phyloP scores from a whole-genome alignment of 2,888 invertebrate genomes.

The Atethmia centrago region DNA sequence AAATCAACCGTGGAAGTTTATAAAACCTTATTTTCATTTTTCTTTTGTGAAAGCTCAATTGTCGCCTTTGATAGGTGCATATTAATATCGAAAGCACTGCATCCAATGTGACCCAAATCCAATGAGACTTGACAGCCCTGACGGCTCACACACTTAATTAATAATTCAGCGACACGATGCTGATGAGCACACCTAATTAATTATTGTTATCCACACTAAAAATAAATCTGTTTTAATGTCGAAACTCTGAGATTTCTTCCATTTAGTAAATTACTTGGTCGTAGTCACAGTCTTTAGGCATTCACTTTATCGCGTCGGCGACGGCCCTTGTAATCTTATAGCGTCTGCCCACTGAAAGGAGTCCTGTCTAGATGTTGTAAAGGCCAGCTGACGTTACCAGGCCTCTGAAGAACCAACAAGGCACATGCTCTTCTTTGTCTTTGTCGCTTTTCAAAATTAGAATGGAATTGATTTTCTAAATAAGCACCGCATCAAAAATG shows the following conservation, averaged over 20 bases:
- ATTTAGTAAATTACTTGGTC: conserved; percentile 47
- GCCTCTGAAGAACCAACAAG: conserved; percentile 26
- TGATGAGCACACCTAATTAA: conserved; percentile 59
- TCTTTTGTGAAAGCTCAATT: neutral
- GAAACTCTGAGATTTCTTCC: conserved; percentile 44
- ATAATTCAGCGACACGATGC: conserved; percentile 54
- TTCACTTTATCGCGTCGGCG: conserved; percentile 52
- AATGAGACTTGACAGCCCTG: conserved; percentile 18
- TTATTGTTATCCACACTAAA: conserved; percentile 53
- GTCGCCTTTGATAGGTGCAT: neutral
- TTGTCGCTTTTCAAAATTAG: conserved; percentile 28
- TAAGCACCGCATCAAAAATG: conserved; percentile 15
- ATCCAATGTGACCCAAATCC: conserved; percentile 10
- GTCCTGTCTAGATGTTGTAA: conserved; percentile 38
- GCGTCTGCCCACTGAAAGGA: conserved; percentile 35
- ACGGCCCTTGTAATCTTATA: conserved; percentile 44
- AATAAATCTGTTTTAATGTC: conserved; percentile 30
- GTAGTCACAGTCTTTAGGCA: conserved; percentile 45
- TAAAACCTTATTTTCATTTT: neutral
- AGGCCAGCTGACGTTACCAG: conserved; percentile 34
- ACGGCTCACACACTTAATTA: conserved; percentile 44
- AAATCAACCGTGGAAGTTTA: neutral
- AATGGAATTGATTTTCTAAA: conserved; percentile 10
- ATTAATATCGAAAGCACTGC: neutral
- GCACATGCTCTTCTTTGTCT: conserved; percentile 11